Evolutionary conservation across 2,888 invertebrate species (phyloP).

Genomic region (Cephus spinipes): DNA sequence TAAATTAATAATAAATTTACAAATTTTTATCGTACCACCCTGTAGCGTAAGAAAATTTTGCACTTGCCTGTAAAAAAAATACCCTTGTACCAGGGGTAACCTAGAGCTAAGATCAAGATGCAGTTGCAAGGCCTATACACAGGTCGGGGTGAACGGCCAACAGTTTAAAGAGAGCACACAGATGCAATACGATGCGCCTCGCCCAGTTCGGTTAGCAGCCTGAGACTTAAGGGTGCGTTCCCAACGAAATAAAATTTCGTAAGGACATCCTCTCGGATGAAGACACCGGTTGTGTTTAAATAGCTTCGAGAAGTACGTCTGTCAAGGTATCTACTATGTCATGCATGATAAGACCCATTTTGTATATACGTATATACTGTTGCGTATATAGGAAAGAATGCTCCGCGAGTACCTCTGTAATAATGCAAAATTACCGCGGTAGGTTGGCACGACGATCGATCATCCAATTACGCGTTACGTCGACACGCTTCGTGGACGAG

Average conservation of each 20-base stretch:
- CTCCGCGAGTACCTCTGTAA: neutral
- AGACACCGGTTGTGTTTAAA: neutral
- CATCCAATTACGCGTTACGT: neutral
- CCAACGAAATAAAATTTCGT: conserved; percentile 23
- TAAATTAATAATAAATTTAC: neutral
- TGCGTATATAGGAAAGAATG: neutral
- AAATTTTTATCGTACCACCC: neutral
- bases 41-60: neutral
- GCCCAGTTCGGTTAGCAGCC: conserved; percentile 24
- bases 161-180: conserved; percentile 63
- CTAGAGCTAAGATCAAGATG: conserved; percentile 50
- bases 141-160: conserved; percentile 67
- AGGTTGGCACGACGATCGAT: neutral
- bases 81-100: conserved; percentile 52
- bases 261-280: neutral
- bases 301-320: neutral
- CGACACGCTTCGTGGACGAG: conserved; percentile 49
- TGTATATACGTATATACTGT: neutral
- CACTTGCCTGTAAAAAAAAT: neutral
- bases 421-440: neutral
- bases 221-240: conserved; percentile 40
- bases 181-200: conserved; percentile 54
- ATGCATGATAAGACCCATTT: neutral
- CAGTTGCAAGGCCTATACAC: conserved; percentile 55
- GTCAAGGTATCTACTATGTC: neutral